phyloP scores from a whole-genome alignment of 1,140 invertebrate species.

The Euura saliciscinereae region DNA sequence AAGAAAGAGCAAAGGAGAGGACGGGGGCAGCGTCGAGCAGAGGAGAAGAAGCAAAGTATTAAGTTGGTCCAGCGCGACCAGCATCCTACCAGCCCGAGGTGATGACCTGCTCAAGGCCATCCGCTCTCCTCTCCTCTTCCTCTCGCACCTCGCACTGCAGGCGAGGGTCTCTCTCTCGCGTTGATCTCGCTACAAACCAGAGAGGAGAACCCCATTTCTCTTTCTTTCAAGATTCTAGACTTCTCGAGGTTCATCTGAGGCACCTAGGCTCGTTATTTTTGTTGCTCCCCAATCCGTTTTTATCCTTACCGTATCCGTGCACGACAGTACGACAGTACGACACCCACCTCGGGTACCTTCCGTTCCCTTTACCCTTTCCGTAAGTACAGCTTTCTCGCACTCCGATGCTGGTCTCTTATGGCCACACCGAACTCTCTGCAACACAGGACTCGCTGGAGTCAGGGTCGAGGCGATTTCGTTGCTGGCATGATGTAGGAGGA shows the following conservation, averaged over 20 bases:
- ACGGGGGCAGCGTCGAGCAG: conserved; percentile 21
- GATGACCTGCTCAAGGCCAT: conserved; percentile 59
- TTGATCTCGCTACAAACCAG: conserved; percentile 20
- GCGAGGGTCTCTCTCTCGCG: conserved; percentile 27
- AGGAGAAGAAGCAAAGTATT: conserved; percentile 34
- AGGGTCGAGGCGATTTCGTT: no score
- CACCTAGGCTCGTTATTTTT: neutral
- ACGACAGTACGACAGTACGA: neutral
- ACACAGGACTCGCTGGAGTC: no score
- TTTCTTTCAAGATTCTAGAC: conserved; percentile 10
- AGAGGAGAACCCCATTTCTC: neutral
- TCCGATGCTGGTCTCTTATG: neutral
- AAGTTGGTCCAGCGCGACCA: conserved; percentile 45
- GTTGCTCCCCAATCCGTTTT: neutral
- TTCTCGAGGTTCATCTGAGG: neutral
- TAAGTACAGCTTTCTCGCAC: conserved; percentile 1
- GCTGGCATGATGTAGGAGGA: no score
- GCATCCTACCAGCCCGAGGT: conserved; percentile 48
- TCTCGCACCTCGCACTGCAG: conserved; percentile 15
- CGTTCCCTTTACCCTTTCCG: neutral
- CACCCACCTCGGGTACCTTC: neutral
- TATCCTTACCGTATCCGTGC: neutral
- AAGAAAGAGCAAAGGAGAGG: conserved; percentile 2
- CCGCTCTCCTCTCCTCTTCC: conserved; percentile 45
- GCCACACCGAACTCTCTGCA: no score